Conservation (phyloP, 1,140 invertebrate species). For the Drosophila cardini region DNA sequence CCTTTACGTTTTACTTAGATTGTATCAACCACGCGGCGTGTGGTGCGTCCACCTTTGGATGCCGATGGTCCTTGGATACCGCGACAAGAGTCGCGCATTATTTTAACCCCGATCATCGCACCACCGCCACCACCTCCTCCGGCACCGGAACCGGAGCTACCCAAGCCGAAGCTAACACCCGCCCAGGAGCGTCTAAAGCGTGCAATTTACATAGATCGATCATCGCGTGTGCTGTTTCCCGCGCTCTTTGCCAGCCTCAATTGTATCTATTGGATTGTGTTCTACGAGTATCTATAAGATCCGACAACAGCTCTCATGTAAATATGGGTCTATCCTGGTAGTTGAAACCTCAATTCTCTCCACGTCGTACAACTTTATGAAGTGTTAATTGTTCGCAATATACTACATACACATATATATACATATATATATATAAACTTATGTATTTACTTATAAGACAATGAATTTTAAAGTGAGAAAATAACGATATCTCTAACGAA, state of each 20-base stretch:
- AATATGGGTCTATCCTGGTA: conserved; percentile 52
- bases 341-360: conserved; percentile 5
- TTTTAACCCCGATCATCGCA: conserved; percentile 71
- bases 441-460: conserved; percentile 60
- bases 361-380: conserved; percentile 44
- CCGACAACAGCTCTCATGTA: conserved; percentile 44
- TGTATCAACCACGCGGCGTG: conserved; percentile 70
- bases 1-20: conserved; percentile 41
- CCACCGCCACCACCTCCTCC: conserved; percentile 84
- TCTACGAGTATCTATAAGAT: conserved; percentile 91
- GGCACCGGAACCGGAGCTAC: conserved; percentile 86
- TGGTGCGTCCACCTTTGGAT: conserved; percentile 73
- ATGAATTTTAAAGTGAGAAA: conserved; percentile 67
- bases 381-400: conserved; percentile 72
- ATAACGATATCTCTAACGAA: conserved; percentile 25
- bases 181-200: conserved; percentile 89
- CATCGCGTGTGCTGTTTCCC: conserved; percentile 94
- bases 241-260: conserved; percentile 93
- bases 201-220: conserved; percentile 94
- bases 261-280: conserved; percentile 94
- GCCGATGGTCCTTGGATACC: conserved; percentile 84
- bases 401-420: conserved; percentile 31
- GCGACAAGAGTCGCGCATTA: conserved; percentile 78
- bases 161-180: conserved; percentile 85
- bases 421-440: conserved; percentile 27